phyloP scores from a whole-genome alignment of 37 sponge, comb jelly and placozoan genomes.

The Agelas oroides region DNA sequence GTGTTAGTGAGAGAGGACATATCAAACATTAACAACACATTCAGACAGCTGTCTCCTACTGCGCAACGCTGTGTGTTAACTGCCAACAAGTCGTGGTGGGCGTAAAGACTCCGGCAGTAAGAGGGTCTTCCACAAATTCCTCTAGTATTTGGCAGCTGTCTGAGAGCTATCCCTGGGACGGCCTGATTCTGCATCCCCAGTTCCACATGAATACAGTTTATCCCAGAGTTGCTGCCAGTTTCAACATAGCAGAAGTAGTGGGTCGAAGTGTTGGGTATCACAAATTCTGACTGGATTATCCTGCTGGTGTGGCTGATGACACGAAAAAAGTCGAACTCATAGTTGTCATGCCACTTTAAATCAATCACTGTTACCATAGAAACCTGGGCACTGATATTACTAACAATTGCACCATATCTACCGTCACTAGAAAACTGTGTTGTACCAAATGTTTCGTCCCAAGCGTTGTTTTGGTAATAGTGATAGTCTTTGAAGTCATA shows the following conservation, averaged over 20 bases:
- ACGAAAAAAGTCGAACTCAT: not conserved
- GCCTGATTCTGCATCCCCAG: not conserved
- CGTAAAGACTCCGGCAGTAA: not conserved
- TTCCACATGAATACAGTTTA: constrained; percentile 2
- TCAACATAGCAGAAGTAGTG: constrained; percentile 16
- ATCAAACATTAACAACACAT: not conserved
- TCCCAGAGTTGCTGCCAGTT: not conserved
- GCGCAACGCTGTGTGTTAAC: not conserved
- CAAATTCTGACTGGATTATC: not conserved
- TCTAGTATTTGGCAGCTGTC: too few relatives aligned
- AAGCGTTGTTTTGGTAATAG: not conserved
- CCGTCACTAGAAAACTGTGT: not conserved
- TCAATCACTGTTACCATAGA: constrained; percentile 5
- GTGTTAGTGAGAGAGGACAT: not conserved
- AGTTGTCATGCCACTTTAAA: not conserved
- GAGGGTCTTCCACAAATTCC: too few relatives aligned
- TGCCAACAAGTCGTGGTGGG: not conserved
- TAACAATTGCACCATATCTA: constrained; percentile 5
- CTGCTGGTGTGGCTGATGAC: not conserved
- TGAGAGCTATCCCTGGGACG: too few relatives aligned
- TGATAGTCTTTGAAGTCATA: not conserved
- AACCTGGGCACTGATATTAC: not conserved
- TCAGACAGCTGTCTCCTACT: not conserved
- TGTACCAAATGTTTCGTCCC: not conserved
- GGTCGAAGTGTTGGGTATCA: not conserved